Evolutionary conservation across 2,888 invertebrate species (phyloP), one percentile per base, ranked within the genome.

Genomic region (Cheilosia vernalis): DNA sequence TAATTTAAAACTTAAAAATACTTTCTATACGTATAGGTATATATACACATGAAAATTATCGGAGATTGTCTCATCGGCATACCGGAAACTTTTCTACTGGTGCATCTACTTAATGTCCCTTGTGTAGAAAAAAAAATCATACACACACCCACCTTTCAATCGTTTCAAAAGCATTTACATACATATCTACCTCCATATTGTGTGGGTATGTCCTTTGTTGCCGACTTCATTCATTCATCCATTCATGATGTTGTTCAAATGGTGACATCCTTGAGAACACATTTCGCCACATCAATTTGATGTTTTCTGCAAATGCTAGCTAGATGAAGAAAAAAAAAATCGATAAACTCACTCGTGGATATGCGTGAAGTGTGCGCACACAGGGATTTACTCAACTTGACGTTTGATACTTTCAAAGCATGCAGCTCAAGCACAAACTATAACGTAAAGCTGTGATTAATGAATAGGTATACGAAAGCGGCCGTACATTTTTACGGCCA

Each of bases 141-240:
- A 30, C 10, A 13, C 9, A 9, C 30, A 30, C 9, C 9, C 17
- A 56, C 7, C 21, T 27, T 47, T 49, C 53, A 53, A 53, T 21
- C 49, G 6, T 76, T 67, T 60, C 49, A 67, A 66, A 56, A 37
- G 58, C 37, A 17, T 19, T 13, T 17, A 6, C 64, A 15, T 40
- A 55, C 55, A 67, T 61, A 44, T 64, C 4, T 30, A 55, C 27
- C 15, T 17, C 13, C 21, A 56, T 9, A 51, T 30, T 44, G 13
- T 21, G 30, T 30, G 15, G 27, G 13, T 37, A 37, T 17, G 66
- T 49, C 19, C 40, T 74, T 55, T n/a, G 37, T 60, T 19, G 61
- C 44, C 49, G 61, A 21, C 33, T 69, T 37, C 42, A 77, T 77
- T 67, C 76, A 77, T 67, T 67, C 67, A 77, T 60, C 60, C 67